Base-by-base conservation (phyloP, 2,113 vertebrate species). In the Uria aalge region DNA sequence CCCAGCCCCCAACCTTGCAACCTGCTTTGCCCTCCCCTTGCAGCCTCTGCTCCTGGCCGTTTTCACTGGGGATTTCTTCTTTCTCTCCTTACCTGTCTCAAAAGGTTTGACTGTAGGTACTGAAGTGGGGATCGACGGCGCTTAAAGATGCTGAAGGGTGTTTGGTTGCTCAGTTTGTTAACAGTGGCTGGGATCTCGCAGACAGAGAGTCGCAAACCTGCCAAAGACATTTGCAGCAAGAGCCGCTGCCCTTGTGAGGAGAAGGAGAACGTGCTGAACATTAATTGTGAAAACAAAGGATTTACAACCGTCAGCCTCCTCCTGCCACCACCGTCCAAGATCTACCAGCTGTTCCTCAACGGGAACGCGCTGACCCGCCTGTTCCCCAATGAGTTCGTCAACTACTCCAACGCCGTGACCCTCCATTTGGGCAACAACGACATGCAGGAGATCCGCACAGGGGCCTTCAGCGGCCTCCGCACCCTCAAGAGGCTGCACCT, bases 221-320 rank as follows among this genome's bases (percentile, higher is more conserved):
- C 99, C 97, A 99, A 99, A 99, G 99, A 99, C 97, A 99, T 99
- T 98, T 99, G 99, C 98, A 99, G 99, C 98, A 99, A 99, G 98
- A 98, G 97, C 96, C 99, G 99, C 93, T 99, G 99, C 96, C 97
- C 98, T 96, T 99, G 99, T 15, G 99, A 99, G 95, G 99, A 99
- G 95, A 99, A 99, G 90, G 99, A 99, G 97, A 99, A 99, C 85
- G 97, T 99, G 13, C 97, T 99, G 86, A 99, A 99, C 97, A 99
- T 99, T 96, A 99, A 99, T 98, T 99, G 99, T 57, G 99, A 99
- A 97, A 99, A 99, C 98, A 99, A 99, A 98, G 99, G 99, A 97
- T 99, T 99, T 98, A 99, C 99, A 89, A 98, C 98, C 0, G 98
- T 99, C 91, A 99, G 98, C 95, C 98, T 98, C 95, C 99, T 99